phyloP scores from a whole-genome alignment of 2,797 vertebrate genomes.

The Spinus olivaceus region DNA sequence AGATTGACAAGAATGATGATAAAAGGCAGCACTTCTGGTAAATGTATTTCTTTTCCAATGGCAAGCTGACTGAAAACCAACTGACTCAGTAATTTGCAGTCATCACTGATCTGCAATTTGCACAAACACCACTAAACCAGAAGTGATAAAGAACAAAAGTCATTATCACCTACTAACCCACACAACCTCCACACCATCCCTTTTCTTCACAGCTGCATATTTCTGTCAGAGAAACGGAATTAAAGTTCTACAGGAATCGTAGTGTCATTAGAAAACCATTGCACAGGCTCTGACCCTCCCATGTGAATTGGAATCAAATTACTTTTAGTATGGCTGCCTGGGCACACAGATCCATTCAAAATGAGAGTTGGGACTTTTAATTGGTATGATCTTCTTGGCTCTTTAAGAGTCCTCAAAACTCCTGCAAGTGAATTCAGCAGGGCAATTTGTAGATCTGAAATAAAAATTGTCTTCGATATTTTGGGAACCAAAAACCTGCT shows the following conservation, averaged over 20 bases:
- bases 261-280: not conserved
- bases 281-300: not conserved
- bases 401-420: not conserved
- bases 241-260: not conserved
- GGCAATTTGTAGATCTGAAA: not conserved
- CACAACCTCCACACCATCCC: not conserved
- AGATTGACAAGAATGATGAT: not conserved
- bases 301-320: not conserved
- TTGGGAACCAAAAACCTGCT: not conserved
- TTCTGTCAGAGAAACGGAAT: not conserved
- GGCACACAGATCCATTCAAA: not conserved
- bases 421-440: not conserved
- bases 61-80: not conserved
- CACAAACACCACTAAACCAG: not conserved
- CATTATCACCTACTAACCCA: not conserved
- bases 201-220: not conserved
- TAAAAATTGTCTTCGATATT: not conserved
- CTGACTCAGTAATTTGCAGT: not conserved
- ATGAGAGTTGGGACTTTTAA: not conserved
- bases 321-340: not conserved
- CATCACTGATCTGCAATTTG: not conserved
- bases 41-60: not conserved
- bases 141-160: not conserved
- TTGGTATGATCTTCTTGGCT: not conserved
- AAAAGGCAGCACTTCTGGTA: not conserved